Evolutionary conservation across 2,888 invertebrate species (phyloP).

Genomic region (Amphimallon solstitiale): DNA sequence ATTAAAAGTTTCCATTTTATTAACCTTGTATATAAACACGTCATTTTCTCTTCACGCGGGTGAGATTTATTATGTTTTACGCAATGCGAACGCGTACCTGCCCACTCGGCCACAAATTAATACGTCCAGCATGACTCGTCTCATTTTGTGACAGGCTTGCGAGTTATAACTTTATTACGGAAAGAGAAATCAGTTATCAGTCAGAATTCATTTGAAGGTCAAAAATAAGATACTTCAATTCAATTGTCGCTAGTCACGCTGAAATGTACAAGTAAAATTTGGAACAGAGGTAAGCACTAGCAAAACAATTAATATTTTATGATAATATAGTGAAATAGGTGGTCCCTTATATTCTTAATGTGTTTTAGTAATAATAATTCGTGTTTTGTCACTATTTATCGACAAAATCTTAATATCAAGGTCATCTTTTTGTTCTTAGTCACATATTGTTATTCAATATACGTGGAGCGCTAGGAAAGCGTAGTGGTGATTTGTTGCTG

Average conservation of each 20-base stretch:
- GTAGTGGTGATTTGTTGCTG: too few relatives aligned
- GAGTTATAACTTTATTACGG: constrained; percentile 17
- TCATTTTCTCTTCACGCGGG: background rate
- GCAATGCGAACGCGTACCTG: constrained; percentile 4
- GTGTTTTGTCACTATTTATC: too few relatives aligned
- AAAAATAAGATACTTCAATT: constrained; percentile 20
- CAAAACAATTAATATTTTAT: background rate
- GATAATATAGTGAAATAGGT: too few relatives aligned
- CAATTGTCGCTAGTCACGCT: constrained; percentile 9
- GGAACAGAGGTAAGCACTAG: background rate
- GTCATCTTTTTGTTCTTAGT: too few relatives aligned
- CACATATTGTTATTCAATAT: too few relatives aligned
- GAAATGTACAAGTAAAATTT: constrained; percentile 10
- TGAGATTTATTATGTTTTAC: constrained; percentile 25
- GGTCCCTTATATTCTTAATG: too few relatives aligned
- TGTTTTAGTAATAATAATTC: too few relatives aligned
- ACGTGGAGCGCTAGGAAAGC: too few relatives aligned
- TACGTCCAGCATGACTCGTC: constrained; percentile 15
- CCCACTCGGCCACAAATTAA: constrained; percentile 17
- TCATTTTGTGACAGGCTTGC: constrained; percentile 16
- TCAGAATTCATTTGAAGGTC: background rate
- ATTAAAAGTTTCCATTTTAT: background rate
- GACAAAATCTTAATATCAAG: too few relatives aligned
- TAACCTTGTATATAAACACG: background rate
- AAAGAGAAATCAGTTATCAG: background rate